A percentile compares a stretch with the other conserved stretches of the same genome.
phyloP scores from a whole-genome alignment of 1,140 invertebrate genomes.

The Pseudomyrmex gracilis region DNA sequence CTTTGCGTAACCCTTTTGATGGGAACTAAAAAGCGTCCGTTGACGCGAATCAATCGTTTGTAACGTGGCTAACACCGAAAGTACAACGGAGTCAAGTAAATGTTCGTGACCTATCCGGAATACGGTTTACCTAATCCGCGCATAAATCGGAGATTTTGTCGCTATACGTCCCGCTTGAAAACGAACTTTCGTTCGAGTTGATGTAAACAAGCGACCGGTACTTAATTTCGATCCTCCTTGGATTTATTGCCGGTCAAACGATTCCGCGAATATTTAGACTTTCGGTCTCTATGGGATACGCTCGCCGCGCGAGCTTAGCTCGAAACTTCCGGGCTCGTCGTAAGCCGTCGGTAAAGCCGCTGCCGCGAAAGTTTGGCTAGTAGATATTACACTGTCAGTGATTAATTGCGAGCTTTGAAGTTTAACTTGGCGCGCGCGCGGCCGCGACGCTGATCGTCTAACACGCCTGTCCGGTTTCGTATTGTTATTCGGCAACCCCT shows the following conservation, averaged over 20 bases:
- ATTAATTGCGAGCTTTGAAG: slow-evolving; percentile 62
- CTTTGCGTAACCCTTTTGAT: slow-evolving; percentile 56
- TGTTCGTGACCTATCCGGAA: background rate
- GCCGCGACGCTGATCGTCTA: slow-evolving; percentile 29
- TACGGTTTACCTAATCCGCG: slow-evolving; percentile 33
- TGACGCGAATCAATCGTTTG: slow-evolving; percentile 64
- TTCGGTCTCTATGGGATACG: background rate
- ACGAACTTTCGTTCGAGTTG: slow-evolving; percentile 30
- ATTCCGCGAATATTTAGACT: slow-evolving; percentile 28
- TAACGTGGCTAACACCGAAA: slow-evolving; percentile 68
- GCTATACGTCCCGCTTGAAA: slow-evolving; percentile 4
- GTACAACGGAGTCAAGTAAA: background rate
- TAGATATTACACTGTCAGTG: slow-evolving; percentile 57
- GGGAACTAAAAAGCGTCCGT: slow-evolving; percentile 56
- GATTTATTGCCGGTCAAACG: slow-evolving; percentile 57
- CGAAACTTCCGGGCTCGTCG: slow-evolving; percentile 37
- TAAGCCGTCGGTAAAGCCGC: slow-evolving; percentile 55
- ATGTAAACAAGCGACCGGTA: slow-evolving; percentile 51
- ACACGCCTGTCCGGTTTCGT: slow-evolving; percentile 60
- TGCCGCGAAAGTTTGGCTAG: slow-evolving; percentile 44
- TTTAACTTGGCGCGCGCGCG: slow-evolving; percentile 46
- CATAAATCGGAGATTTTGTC: background rate
- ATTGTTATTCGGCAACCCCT: slow-evolving; percentile 50
- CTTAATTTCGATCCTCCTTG: slow-evolving; percentile 54
- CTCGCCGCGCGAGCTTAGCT: slow-evolving; percentile 38